Evolutionary conservation across 2,888 invertebrate genomes (phyloP).

Genomic region (Drosophila paracracens): DNA sequence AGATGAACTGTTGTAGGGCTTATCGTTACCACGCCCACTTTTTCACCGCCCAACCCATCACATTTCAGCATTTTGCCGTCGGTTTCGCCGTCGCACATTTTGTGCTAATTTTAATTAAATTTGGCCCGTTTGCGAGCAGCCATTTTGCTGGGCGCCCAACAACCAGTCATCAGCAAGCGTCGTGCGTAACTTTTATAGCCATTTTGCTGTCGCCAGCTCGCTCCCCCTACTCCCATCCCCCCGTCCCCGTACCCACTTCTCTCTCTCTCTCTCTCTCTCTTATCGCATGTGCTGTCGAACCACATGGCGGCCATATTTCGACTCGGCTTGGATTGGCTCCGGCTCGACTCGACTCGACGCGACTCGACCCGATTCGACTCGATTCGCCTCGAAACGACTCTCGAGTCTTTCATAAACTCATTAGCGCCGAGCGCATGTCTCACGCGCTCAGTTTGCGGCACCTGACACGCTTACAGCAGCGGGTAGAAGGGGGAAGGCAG

Average conservation of each 20-base stretch:
- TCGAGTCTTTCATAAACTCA: conserved; percentile 57
- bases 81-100: conserved; percentile 15
- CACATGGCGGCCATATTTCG: conserved; percentile 44
- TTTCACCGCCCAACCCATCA: background rate
- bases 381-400: conserved; percentile 1
- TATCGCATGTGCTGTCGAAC: conserved; percentile 43
- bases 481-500: background rate
- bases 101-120: conserved; percentile 62
- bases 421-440: conserved; percentile 59
- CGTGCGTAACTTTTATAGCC: conserved; percentile 65
- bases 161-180: conserved; percentile 44
- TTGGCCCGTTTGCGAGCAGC: conserved; percentile 31
- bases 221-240: background rate
- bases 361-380: background rate
- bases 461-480: conserved; percentile 31
- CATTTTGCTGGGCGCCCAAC: conserved; percentile 48
- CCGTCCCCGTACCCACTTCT: background rate
- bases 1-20: background rate
- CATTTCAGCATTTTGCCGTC: background rate
- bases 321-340: conserved; percentile 4
- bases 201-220: conserved; percentile 29
- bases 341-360: background rate
- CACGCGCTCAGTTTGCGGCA: conserved; percentile 48
- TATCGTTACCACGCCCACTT: conserved; percentile 40
- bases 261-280: conserved; percentile 6